Base-by-base conservation (phyloP, 2,797 vertebrate species). In the Harpagifer antarcticus region DNA sequence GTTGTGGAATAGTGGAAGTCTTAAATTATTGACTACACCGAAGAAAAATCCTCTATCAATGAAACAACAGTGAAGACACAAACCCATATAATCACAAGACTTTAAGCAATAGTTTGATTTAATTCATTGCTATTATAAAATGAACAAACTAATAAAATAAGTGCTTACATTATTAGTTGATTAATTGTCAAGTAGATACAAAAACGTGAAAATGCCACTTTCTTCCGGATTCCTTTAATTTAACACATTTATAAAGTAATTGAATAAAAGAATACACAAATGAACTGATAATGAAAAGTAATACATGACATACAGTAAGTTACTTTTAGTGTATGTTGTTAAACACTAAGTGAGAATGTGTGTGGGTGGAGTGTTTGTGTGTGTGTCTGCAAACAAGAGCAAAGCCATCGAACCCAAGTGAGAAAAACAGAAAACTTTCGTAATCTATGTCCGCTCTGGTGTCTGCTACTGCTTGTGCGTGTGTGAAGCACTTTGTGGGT, bases 291-390 rank as follows among this genome's bases (percentile, higher is more conserved):
- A 0, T 42, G 17, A 54, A 8, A 54, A 52, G 45, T 40, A 55
- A 55, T 62, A 33, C 16, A 33, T 14, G 40, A 13, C 8, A 44
- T 16, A 59, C n/a, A 67, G 33, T 56, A 40, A 55, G 20, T 31
- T 42, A 42, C 44, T 13, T 23, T 65, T 4, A 58, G 42, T 53
- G 13, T 67, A 53, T 71, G 14, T 73, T 14, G 31, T 56, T 23
- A 45, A 72, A 70, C 4, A 20, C 49, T 13, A 17, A 1, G 43
- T 13, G 43, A 73, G 66, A 48, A 31, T 72, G 45, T 78, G 75
- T 72, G 69, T 87, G 72, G 75, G 78, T 40, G 44, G 50, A 59
- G 47, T 60, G 77, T 83, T 81, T 78, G 60, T 66, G 57, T 66
- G 54, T 64, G 48, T 45, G 71, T 76, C 72, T 60, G 72, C 70